A percentile compares a stretch with the other conserved stretches of the same genome.
These are phyloP conservation scores for Cyanoliseus patagonus DNA, from an alignment of 2,113 vertebrate genomes.

Conservation along the genomic window DNA sequence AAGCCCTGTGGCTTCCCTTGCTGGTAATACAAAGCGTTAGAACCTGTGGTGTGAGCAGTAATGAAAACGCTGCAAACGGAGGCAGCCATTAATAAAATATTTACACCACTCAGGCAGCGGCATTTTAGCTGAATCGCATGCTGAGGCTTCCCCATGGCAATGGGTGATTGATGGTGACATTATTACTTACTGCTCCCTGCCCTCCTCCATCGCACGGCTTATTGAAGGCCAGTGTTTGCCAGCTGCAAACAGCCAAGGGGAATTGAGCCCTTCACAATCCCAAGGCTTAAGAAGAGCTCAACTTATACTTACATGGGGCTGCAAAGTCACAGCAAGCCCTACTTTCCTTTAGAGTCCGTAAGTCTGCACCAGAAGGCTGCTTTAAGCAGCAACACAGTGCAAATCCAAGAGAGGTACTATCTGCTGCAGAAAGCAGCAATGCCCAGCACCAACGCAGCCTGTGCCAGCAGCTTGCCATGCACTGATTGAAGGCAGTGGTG, in stretches of 20 bases:
- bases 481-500: background rate
- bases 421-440: rapidly evolving
- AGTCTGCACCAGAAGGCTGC: background rate
- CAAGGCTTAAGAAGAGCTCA: background rate
- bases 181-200: background rate
- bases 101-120: rapidly evolving
- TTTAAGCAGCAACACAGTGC: background rate
- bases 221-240: rapidly evolving
- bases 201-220: background rate
- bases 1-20: background rate
- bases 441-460: background rate
- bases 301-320: background rate
- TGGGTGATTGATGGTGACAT: background rate
- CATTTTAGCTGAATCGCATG: rapidly evolving
- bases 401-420: rapidly evolving
- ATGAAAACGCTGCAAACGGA: background rate
- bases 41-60: background rate
- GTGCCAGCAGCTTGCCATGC: background rate
- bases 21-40: background rate
- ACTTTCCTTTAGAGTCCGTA: rapidly evolving
- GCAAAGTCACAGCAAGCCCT: background rate
- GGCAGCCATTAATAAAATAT: background rate
- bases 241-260: background rate
- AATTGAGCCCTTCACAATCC: background rate
- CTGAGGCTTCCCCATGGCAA: background rate